Evolutionary conservation across 2,888 invertebrate genomes (phyloP).

Genomic region (Nomada goodeniana): DNA sequence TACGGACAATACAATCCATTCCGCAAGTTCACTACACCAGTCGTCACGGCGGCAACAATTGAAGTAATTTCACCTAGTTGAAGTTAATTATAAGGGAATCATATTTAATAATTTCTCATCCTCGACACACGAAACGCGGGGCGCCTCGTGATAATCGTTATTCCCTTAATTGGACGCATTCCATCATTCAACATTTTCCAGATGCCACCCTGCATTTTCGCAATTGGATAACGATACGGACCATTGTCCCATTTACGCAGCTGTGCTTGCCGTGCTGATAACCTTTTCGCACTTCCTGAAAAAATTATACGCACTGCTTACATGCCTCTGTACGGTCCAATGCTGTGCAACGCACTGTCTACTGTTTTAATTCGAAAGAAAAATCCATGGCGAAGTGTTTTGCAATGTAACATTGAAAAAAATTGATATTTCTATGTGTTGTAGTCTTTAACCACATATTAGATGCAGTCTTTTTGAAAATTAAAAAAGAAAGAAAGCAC

Average conservation of each 20-base stretch:
- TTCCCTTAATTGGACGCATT: constrained; percentile 53
- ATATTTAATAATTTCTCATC: constrained; percentile 56
- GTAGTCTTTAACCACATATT: no score
- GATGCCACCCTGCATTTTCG: constrained; percentile 17
- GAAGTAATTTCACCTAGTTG: constrained; percentile 35
- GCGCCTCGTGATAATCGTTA: constrained; percentile 42
- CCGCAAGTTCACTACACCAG: constrained; percentile 40
- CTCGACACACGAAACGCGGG: constrained; percentile 23
- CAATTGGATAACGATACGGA: constrained; percentile 33
- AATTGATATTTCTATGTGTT: no score
- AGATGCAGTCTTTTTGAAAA: no score
- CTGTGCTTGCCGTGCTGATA: background rate
- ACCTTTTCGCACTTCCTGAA: background rate
- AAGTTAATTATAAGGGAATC: constrained; percentile 49
- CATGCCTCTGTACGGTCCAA: no score
- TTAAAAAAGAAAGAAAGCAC: no score
- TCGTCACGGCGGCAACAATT: constrained; percentile 35
- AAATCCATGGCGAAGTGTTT: no score
- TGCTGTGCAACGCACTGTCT: no score
- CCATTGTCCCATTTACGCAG: background rate
- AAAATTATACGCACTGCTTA: background rate
- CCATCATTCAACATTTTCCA: constrained; percentile 40
- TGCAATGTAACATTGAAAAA: no score
- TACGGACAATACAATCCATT: constrained; percentile 32
- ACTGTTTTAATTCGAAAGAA: no score